Percentiles rank a stretch among this genome's conserved stretches.
These are phyloP conservation scores for Galagoides demidoff DNA, from an alignment of 2,797 vertebrate genomes.

Conservation along the genomic window DNA sequence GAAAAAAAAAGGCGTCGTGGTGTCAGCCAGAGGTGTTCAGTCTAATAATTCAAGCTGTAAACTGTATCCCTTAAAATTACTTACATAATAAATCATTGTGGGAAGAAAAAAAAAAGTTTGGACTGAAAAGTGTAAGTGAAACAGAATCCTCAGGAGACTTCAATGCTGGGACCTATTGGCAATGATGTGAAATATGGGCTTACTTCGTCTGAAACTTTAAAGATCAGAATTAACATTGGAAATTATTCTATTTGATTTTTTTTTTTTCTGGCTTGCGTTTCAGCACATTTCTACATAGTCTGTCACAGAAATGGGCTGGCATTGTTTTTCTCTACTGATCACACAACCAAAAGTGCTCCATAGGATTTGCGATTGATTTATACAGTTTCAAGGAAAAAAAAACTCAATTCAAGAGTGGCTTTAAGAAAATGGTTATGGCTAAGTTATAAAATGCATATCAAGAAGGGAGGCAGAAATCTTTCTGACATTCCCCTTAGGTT, in stretches of 20 bases:
- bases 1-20: constrained; percentile 85
- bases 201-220: constrained; percentile 76
- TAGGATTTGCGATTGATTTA: constrained; percentile 56
- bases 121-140: constrained; percentile 80
- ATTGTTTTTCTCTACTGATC: not conserved
- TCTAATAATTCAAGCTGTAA: constrained; percentile 90
- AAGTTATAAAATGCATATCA: not conserved
- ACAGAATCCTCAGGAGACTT: constrained; percentile 73
- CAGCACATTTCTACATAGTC: constrained; percentile 7
- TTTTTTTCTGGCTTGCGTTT: constrained; percentile 26
- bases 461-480: constrained; percentile 18
- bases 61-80: constrained; percentile 89
- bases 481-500: constrained; percentile 35
- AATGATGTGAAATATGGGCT: constrained; percentile 79
- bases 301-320: constrained; percentile 33
- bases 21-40: constrained; percentile 89
- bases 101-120: constrained; percentile 82
- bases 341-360: constrained; percentile 46
- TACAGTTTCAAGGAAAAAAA: constrained; percentile 37
- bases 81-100: constrained; percentile 87
- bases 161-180: constrained; percentile 74
- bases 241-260: constrained; percentile 64
- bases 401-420: not conserved
- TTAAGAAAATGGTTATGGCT: not conserved
- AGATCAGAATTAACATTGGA: constrained; percentile 67